A percentile compares a stretch with the other conserved stretches of the same genome.
Evolutionary conservation across 2,113 vertebrate species (phyloP).

Genomic region (Phalacrocorax brasilianus): DNA sequence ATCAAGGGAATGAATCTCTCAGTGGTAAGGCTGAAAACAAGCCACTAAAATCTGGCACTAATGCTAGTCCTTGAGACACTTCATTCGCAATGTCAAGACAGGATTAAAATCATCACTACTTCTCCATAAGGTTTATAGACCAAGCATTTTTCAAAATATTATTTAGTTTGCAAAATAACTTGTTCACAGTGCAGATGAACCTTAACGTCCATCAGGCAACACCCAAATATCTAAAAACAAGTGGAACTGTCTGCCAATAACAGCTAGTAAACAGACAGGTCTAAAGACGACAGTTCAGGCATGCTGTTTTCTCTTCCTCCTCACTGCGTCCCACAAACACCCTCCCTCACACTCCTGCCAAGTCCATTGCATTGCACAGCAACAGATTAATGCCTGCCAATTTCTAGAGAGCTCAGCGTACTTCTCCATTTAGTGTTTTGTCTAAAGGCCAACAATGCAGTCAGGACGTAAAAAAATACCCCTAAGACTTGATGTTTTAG

Average conservation of each 20-base stretch:
- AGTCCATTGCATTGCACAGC: neutral
- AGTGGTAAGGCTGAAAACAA: neutral
- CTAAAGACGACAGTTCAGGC: neutral
- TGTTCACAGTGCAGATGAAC: neutral
- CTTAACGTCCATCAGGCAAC: neutral
- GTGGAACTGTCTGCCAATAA: neutral
- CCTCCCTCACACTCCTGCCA: neutral
- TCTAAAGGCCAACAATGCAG: neutral
- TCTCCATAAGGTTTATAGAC: neutral
- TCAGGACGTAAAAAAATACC: conserved; percentile 5
- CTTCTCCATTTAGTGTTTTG: conserved; percentile 17
- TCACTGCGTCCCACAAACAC: neutral
- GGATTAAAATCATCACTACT: neutral
- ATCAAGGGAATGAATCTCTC: neutral
- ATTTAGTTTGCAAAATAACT: neutral
- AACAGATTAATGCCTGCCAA: neutral
- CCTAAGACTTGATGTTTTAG: neutral
- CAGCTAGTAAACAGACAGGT: conserved; percentile 1
- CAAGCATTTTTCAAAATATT: neutral
- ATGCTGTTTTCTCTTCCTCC: neutral
- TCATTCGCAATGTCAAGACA: neutral
- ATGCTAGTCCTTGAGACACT: neutral
- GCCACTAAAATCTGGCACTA: neutral
- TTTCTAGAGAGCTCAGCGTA: neutral
- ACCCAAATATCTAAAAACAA: conserved; percentile 6